Evolutionary conservation across 2,888 invertebrate genomes (phyloP).

Genomic region (Rhorus exstirpatorius): DNA sequence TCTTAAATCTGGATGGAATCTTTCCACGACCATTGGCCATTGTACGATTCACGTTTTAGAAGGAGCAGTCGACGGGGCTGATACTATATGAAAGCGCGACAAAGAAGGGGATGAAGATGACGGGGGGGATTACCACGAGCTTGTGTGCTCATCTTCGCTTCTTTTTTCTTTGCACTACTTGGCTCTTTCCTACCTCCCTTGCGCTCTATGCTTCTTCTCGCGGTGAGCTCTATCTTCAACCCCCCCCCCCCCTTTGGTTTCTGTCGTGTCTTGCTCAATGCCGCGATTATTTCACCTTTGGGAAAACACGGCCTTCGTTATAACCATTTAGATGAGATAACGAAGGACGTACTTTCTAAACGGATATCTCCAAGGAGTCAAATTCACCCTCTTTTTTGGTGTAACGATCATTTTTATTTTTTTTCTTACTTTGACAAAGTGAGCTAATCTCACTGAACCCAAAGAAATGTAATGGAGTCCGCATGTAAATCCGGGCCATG

Average conservation of each 20-base stretch:
- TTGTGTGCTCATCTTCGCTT: slow-evolving; percentile 51
- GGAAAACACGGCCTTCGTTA: slow-evolving; percentile 54
- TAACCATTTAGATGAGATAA: slow-evolving; percentile 34
- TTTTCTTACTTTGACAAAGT: too few species aligned
- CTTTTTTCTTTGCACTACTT: slow-evolving; percentile 51
- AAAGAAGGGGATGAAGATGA: slow-evolving; percentile 53
- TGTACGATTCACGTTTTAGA: slow-evolving; percentile 62
- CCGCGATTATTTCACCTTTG: slow-evolving; percentile 37
- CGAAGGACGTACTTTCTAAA: neutral
- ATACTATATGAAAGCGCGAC: slow-evolving; percentile 47
- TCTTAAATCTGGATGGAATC: slow-evolving; percentile 75
- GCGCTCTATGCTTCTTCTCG: slow-evolving; percentile 25
- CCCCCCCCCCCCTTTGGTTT: slow-evolving; percentile 5
- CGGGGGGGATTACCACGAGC: slow-evolving; percentile 65
- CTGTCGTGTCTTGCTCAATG: slow-evolving; percentile 1
- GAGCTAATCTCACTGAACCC: too few species aligned
- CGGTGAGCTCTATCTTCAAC: slow-evolving; percentile 7
- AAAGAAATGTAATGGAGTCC: too few species aligned
- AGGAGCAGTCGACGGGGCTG: slow-evolving; percentile 10
- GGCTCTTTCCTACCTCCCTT: slow-evolving; percentile 63
- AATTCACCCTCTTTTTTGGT: too few species aligned
- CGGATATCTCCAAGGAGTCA: neutral
- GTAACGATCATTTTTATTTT: too few species aligned
- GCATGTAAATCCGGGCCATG: too few species aligned
- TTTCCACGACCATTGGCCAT: slow-evolving; percentile 68